Evolutionary conservation across 2,113 vertebrate genomes (phyloP), one percentile per base, ranked within the genome.

Genomic region (Saccopteryx bilineata): DNA sequence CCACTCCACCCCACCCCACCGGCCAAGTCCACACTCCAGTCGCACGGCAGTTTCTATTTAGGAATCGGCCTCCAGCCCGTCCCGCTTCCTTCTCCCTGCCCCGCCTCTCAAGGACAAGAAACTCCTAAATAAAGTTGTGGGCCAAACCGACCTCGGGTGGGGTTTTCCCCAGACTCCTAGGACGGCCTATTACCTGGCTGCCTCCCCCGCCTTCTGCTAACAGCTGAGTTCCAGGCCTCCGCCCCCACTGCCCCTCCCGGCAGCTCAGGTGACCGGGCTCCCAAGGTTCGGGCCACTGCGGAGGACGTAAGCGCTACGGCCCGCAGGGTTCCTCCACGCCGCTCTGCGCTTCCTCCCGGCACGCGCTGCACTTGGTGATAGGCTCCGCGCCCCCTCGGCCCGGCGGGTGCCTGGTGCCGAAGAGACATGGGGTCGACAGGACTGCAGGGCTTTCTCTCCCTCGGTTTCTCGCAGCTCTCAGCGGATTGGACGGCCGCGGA

Each of bases 401-500:
- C 33, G 93, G 76, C 93, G 86, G 97, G 97, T 96, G 97, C 96
- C 96, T 96, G 65, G 90, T 88, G 97, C 95, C 9, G 72, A 96
- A 96, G 95, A 98, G 97, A 97, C 96, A 90, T 69, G 81, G 75
- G 91, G 88, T 95, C 94, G 56, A 72, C 94, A 79, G 87, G 94
- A 97, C 93, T 96, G 94, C 31, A 24, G 93, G 96, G 92, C 98
- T 96, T 98, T 96, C 98, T 94, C 97, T 98, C 98, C 79, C 96
- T 96, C 96, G 95, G 93, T 93, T 97, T 91, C 96, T 92, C 80
- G 28, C 91, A 87, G 97, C 98, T 97, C 97, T 93, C 96, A 96
- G 97, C 98, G 97, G 96, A 98, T 98, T 98, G 98, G 98, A 97
- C 65, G 87, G 93, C 60, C 26, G 69, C 69, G 31, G 71, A 96